Conservation (phyloP, 1,140 invertebrate genomes). For the Drosophila saltans region DNA sequence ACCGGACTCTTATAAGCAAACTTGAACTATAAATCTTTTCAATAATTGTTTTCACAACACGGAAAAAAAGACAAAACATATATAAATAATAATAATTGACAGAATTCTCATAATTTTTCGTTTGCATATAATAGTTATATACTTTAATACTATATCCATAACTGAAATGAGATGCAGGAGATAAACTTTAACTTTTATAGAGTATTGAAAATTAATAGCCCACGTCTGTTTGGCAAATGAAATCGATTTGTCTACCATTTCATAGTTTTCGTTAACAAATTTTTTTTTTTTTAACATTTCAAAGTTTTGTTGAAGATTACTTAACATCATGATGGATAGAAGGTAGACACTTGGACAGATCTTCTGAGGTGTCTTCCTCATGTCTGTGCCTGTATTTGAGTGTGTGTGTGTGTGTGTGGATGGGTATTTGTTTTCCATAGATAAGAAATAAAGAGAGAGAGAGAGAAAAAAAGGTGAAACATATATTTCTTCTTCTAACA, state of each 20-base stretch:
- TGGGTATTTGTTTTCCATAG: background rate
- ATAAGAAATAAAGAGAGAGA: conserved; percentile 15
- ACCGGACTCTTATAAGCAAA: conserved; percentile 14
- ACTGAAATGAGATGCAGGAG: background rate
- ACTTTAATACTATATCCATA: too few species aligned
- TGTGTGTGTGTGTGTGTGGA: background rate
- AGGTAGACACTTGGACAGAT: conserved; percentile 6
- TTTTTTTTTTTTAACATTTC: conserved; percentile 6
- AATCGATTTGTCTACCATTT: conserved; percentile 71
- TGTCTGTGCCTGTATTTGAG: background rate
- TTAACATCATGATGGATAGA: conserved; percentile 30
- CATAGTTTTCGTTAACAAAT: conserved; percentile 25
- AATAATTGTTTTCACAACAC: conserved; percentile 39
- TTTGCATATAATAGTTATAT: background rate
- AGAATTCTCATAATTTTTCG: conserved; percentile 1
- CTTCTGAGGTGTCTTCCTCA: background rate
- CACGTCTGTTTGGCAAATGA: conserved; percentile 65
- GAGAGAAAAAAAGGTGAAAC: background rate
- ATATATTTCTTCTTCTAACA: conserved; percentile 17
- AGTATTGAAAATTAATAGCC: conserved; percentile 63
- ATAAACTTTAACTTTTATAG: conserved; percentile 5
- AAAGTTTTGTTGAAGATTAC: conserved; percentile 24
- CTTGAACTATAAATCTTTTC: conserved; percentile 37
- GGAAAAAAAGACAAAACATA: conserved; percentile 17
- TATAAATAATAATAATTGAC: background rate